Evolutionary conservation across 2,888 invertebrate genomes (phyloP), one percentile per base, ranked within the genome.

Genomic region (Hypsopygia costalis): DNA sequence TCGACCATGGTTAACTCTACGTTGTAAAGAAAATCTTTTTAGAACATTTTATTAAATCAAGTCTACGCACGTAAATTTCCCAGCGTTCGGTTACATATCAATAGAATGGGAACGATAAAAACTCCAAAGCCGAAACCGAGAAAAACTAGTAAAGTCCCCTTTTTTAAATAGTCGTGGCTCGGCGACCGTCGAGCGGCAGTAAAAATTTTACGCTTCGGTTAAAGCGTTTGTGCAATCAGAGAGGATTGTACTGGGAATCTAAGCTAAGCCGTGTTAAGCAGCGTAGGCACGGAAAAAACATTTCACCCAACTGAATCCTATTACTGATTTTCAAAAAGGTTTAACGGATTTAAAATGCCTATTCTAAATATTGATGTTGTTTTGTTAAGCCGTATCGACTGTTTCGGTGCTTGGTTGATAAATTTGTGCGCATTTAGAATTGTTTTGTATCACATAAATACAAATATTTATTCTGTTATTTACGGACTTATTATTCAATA

Each of bases 151-250:
- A 40, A 29, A 40, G 10, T 20, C 28, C 16, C 29, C 8, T 44
- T 46, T 47, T 47, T 47, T 43, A 37, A 47, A 58, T 51, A 52
- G 46, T 53, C 46, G 52, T 47, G 49, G 51, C 49, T 55, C 56
- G 52, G 43, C 53, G 56, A 61, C 64, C 55, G 63, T 39, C 50
- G 50, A 59, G 60, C 49, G 68, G 63, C 48, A 60, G 65, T 71
- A 72, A 78, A 81, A 77, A 69, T 68, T 80, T 72, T 66, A 73
- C 73, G 70, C 68, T 68, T 63, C 57, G 58, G 66, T 58, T 67
- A 74, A 71, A 78, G 59, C 76, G 76, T 76, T 80, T 81, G 75
- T 75, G 80, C 83, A 85, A 85, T 83, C 83, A 82, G 73, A 60
- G 55, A 49, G 76, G 77, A 81, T 83, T 81, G 81, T 79, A 66